Base-by-base conservation (phyloP, 2,888 invertebrate genomes). In the Meganola albula region DNA sequence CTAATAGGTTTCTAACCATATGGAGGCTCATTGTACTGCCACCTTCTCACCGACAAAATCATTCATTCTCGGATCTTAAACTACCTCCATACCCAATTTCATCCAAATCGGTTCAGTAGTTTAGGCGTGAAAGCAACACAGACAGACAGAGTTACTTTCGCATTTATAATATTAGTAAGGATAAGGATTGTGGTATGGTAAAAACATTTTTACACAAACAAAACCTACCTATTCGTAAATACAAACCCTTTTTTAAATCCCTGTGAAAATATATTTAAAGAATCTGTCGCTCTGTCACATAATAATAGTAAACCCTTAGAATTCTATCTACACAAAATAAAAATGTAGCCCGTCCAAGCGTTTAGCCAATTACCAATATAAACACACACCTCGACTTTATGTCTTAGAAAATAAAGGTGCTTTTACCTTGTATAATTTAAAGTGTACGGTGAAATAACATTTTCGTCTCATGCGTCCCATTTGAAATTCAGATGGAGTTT, bases 401-500 rank as follows among this genome's bases (percentile, higher is more conserved):
- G 4, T 1, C 10, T n/a, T 4, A 7, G 3, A 12, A 6, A 4
- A 24, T 51, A 58, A 41, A 47, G 50, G 35, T 37, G 32, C 34
- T 41, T 49, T 35, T 53, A 35, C 32, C 18, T 34, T 31, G 33
- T 28, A 23, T 18, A 6, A 18, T 24, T 35, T 24, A 43, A 47
- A 43, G 45, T 40, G 39, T 46, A 44, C 49, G 47, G 46, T 29
- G 29, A 40, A 55, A 53, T 46, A 62, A 53, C 58, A 56, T 66
- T 68, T 64, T 47, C 52, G 63, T 63, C 56, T 60, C 55, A 54
- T 48, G 46, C 55, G 58, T 62, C 54, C 51, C 44, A 74, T 74
- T 70, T 71, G 68, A 74, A 74, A 62, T 74, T 74, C 70, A 69
- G 67, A 73, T 74, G 59, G 54, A 59, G 60, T 64, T 71, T 74